These are phyloP conservation scores for Neolamprologus kungweensis DNA, from an alignment of 2,113 vertebrate species.

Conservation along the genomic window DNA sequence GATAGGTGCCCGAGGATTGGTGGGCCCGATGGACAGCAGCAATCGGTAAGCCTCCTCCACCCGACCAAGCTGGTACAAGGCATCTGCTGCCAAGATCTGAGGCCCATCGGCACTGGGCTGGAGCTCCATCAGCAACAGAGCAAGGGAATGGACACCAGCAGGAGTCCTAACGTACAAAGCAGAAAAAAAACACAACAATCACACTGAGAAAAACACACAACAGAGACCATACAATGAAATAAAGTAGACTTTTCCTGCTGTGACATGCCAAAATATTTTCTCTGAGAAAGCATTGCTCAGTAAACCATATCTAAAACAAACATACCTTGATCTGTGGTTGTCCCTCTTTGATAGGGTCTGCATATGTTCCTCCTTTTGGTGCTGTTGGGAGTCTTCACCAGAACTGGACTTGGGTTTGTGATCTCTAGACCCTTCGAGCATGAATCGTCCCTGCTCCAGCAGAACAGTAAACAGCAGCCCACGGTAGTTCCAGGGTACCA, in stretches of 20 bases:
- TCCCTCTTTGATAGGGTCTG: background rate
- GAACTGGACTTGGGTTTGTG: background rate
- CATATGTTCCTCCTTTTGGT: background rate
- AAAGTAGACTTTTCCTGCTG: background rate
- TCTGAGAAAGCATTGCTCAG: background rate
- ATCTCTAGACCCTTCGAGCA: conserved; percentile 72
- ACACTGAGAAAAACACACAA: background rate
- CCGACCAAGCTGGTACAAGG: conserved; percentile 80
- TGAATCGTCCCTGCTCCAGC: conserved; percentile 83
- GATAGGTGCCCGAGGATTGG: conserved; percentile 70
- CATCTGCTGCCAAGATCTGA: conserved; percentile 80
- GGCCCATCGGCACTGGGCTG: conserved; percentile 70
- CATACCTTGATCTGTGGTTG: conserved; percentile 65
- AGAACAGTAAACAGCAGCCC: conserved; percentile 83
- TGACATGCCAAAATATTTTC: background rate
- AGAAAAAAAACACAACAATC: background rate
- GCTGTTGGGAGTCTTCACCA: background rate
- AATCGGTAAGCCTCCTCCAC: conserved; percentile 81
- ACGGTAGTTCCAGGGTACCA: conserved; percentile 89
- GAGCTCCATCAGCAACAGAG: conserved; percentile 80
- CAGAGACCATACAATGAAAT: background rate
- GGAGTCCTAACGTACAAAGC: conserved; percentile 62
- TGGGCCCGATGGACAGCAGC: conserved; percentile 70
- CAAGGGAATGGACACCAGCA: conserved; percentile 80
- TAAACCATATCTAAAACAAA: background rate